Evolutionary conservation across 2,113 vertebrate species (phyloP), one percentile per base, ranked within the genome.

Genomic region (Sander vitreus): DNA sequence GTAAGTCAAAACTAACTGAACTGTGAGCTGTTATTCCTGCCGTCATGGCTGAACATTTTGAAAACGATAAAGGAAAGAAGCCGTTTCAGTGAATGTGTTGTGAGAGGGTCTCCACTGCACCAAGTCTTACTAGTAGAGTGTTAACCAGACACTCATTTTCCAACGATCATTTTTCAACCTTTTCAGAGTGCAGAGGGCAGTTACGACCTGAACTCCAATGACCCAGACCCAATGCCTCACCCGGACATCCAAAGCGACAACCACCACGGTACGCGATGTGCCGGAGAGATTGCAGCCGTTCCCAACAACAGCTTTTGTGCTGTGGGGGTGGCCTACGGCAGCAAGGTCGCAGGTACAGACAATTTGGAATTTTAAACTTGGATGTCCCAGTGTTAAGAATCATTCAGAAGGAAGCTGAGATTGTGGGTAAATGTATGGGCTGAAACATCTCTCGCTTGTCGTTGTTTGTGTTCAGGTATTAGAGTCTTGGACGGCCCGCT

Each of bases 231-330:
- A 5, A 99, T 98, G 98, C 98, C 98, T 21, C 97, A 99, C 84
- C 96, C 98, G 0, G 97, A 99, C 0, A 69, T 91, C 60, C 96
- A 93, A 84, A 96, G 96, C 0, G 97, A 97, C 79, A 99, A 99
- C 84, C 97, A 98, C 89, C 98, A 99, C 0, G 98, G 98, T n/a
- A 99, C 98, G 0, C 96, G 98, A 0, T 99, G 98, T 1, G 98
- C 98, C 0, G 98, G 98, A 1, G 98, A 99, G 92, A 99, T 99
- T 0, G 97, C 97, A 0, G 98, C 98, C 0, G 97, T 96, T 69
- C 96, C 98, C 0, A 99, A 99, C 95, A 99, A 99, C 94, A 97
- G 97, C 92, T 97, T 97, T 93, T 99, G 98, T 23, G 97, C 97
- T 0, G 98, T 99, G 19, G 98, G 98, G 0, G 97, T 99, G 4